Base-by-base conservation (phyloP, 2,113 vertebrate genomes). In the Phainopepla nitens region DNA sequence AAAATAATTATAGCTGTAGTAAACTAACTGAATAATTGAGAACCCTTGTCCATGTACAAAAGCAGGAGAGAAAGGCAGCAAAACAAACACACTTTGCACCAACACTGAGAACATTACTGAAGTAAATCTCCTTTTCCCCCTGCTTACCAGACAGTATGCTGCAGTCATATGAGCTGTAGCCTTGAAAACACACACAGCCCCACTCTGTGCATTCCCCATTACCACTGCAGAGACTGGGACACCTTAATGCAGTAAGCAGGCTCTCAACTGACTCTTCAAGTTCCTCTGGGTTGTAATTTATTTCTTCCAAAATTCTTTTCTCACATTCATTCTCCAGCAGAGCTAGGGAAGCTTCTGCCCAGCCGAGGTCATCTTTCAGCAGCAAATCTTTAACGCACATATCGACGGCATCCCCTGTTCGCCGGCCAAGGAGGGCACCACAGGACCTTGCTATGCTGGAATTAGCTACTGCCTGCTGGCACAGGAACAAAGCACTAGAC, bases 311-410 rank as follows among this genome's bases (percentile, higher is more conserved):
- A 88, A 99, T 72, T 91, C 98, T 98, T 93, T 97, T 98, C 97
- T 99, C 99, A 80, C 99, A 99, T 98, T 99, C 99, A 33, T 99
- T 99, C 96, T 99, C 99, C 90, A 99, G 97, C 91, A 99, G 97
- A 15, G 99, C 97, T 36, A 99, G 36, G 3, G 97, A 98, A 19
- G 98, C 98, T 42, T 97, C 98, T 94, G 98, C 94, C 99, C 99
- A 99, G 2, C 94, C 65, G 41, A 90, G 94, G 49, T 99, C 98
- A 50, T 99, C 99, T 92, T 99, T 99, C 64, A 99, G 94, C 84
- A 98, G 98, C 33, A 99, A 83, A 96, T 99, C 99, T 35, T 96
- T 93, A 24, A 99, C 44, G 6, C 99, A 99, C 97, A 99, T 99
- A 8, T 83, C 47, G n/a, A 98, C 33, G 0, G 69, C 97, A 13